Percentiles rank a stretch among this genome's conserved stretches.
Conservation (phyloP, 2,797 vertebrate species). For the Bucorvus abyssinicus region DNA sequence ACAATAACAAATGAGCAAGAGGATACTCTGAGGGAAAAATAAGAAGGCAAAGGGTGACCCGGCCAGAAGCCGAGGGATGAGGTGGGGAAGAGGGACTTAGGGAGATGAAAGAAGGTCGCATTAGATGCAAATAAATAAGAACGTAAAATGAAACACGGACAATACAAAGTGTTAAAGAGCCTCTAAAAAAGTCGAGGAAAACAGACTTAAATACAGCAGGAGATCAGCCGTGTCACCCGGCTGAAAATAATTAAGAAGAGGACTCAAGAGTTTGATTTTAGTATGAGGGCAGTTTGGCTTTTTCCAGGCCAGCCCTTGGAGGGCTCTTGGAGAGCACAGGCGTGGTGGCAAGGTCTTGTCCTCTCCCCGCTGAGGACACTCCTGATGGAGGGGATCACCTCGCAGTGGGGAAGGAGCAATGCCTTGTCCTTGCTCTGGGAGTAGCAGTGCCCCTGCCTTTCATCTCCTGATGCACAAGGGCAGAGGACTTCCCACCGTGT, state of each 20-base stretch:
- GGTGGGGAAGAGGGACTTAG: not conserved
- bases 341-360: accelerated
- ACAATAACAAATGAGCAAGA: not conserved
- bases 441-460: not conserved
- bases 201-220: not conserved
- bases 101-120: not conserved
- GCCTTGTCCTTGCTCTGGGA: not conserved
- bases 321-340: no score
- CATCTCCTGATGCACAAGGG: not conserved
- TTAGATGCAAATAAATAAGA: constrained; percentile 35
- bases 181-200: not conserved
- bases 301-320: not conserved
- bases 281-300: not conserved
- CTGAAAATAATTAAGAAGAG: not conserved
- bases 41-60: not conserved
- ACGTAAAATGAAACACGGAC: constrained; percentile 16
- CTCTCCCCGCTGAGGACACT: accelerated
- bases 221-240: not conserved
- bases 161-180: not conserved
- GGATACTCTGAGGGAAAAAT: not conserved
- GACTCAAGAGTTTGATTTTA: not conserved
- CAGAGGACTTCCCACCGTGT: not conserved
- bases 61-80: not conserved
- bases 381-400: accelerated
- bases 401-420: accelerated